Percentiles rank a stretch among this genome's conserved stretches.
Evolutionary conservation across 2,888 invertebrate genomes (phyloP).

Genomic region (Andrena haemorrhoa): DNA sequence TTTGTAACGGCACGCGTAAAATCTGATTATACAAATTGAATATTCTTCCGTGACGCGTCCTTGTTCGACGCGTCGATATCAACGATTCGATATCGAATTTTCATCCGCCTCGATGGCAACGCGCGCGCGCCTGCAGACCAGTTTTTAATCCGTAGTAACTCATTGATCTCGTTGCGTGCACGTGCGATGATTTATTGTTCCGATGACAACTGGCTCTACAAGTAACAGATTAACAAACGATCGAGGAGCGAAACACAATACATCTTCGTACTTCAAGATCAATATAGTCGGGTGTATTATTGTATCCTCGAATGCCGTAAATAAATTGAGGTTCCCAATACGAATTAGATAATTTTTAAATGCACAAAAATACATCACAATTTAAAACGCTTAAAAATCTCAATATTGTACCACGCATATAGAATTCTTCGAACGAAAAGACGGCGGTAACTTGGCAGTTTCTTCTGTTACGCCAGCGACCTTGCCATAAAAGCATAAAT

Average conservation of each 20-base stretch:
- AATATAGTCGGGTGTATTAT: background rate
- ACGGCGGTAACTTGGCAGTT: too few species aligned
- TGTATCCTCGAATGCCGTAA: too few species aligned
- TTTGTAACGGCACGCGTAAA: conserved; percentile 56
- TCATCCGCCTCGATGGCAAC: conserved; percentile 12
- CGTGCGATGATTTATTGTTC: conserved; percentile 2
- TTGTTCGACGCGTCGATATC: conserved; percentile 30
- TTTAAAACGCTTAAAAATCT: too few species aligned
- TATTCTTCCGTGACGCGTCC: conserved; percentile 32
- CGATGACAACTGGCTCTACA: background rate
- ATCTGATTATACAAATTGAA: conserved; percentile 57
- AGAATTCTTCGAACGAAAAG: too few species aligned
- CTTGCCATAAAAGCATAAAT: too few species aligned
- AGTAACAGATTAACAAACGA: background rate
- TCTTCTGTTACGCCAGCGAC: too few species aligned
- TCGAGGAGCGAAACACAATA: background rate
- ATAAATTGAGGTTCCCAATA: too few species aligned
- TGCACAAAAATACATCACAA: too few species aligned
- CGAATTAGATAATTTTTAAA: too few species aligned
- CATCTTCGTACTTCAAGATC: background rate
- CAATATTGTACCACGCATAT: too few species aligned
- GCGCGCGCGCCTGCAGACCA: background rate
- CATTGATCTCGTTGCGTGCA: background rate
- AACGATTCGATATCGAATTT: conserved; percentile 22
- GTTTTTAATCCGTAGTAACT: conserved; percentile 4